Base-by-base conservation (phyloP, 2,797 vertebrate genomes). In the Benthosema pterotum region DNA sequence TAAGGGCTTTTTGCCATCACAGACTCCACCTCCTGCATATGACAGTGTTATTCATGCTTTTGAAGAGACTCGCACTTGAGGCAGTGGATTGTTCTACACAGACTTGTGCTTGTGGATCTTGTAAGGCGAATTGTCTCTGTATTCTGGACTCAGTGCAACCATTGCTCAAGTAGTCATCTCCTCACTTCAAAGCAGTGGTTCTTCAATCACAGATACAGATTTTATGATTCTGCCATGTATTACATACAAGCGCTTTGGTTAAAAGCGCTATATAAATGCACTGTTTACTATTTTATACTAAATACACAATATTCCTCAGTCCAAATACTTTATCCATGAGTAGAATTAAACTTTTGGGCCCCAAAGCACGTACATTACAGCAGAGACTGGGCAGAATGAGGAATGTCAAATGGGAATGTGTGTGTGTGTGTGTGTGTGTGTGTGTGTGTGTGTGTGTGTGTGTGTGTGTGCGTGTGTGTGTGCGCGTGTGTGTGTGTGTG, bases 21-120 rank as follows among this genome's bases (percentile, higher is more conserved):
- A 95, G 71, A 94, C 93, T 0, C 94, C 95, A 0, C 97, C 97
- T 50, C 97, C 96, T 0, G 94, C 96, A 2, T 98, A 99, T 5
- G 94, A 98, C 78, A 95, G 94, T 52, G 94, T 98, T 83, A 96
- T 98, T 74, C 95, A 94, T 63, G 94, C 95, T 4, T 97, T 91
- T 67, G 80, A 92, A 51, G 90, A 93, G 79, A 87, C 90, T 1
- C 76, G 86, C 65, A 90, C 91, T 56, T 93, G 77, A 93, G 32
- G 62, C 60, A 52, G n/a, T 12, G 32, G 57, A 70, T 56, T 55
- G 28, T 38, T 32, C 28, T 50, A 49, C n/a, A n/a, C 18, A 57
- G 52, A 54, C 7, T 15, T 50, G 15, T 63, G 18, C 18, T 57
- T 2, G 22, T 25, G 3, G 32, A 38, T 63, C 13, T 56, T 58